These are phyloP conservation scores for Ellobium chinense DNA, from an alignment of 2,888 invertebrate species.

Conservation along the genomic window DNA sequence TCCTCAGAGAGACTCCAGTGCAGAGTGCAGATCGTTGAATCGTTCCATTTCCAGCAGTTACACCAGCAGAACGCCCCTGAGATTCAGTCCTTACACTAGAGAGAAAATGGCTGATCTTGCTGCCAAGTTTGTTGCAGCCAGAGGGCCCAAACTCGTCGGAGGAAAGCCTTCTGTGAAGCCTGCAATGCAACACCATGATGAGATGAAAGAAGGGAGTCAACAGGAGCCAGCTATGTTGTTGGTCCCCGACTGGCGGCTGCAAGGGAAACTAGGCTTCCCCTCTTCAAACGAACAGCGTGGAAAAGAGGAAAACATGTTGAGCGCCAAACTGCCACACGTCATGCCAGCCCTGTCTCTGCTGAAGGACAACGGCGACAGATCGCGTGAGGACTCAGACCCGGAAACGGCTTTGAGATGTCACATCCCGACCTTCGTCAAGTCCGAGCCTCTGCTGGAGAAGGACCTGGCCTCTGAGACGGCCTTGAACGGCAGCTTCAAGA, in stretches of 20 bases:
- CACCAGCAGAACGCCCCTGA: background rate
- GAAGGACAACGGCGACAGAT: background rate
- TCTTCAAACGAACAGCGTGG: background rate
- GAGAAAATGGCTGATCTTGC: conserved; percentile 35
- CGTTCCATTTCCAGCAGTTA: background rate
- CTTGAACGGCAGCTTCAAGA: background rate
- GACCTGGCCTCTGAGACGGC: background rate
- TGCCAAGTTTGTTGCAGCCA: conserved; percentile 36
- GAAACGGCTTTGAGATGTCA: conserved; percentile 31
- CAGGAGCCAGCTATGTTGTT: background rate
- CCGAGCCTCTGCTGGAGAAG: background rate
- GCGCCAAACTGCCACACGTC: background rate
- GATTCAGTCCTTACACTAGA: conserved; percentile 35
- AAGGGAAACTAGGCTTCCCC: background rate
- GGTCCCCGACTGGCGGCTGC: background rate
- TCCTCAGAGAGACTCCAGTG: background rate
- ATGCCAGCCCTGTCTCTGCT: background rate
- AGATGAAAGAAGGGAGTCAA: background rate
- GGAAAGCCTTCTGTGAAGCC: background rate
- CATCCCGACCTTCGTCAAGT: conserved; percentile 9
- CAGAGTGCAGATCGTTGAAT: background rate
- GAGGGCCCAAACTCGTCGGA: conserved; percentile 9
- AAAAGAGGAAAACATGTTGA: background rate
- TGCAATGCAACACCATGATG: background rate
- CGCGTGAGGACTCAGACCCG: conserved; percentile 16